Percentiles rank a stretch among this genome's conserved stretches.
Conservation (phyloP, 2,113 vertebrate genomes). For the Thunnus maccoyii region DNA sequence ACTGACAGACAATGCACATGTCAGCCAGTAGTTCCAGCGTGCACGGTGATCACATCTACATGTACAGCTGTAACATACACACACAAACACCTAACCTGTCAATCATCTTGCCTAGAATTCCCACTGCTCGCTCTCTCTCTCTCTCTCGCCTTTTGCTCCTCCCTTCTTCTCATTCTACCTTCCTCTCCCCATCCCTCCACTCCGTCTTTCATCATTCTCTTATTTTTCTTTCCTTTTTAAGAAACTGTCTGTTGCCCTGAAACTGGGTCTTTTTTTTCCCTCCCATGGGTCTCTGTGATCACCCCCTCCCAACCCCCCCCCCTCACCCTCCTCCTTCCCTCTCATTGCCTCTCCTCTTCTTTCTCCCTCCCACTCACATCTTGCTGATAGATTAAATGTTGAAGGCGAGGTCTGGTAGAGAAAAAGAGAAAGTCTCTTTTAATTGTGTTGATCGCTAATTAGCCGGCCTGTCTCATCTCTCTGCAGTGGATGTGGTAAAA, state of each 20-base stretch:
- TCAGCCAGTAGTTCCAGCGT: slow-evolving; percentile 52
- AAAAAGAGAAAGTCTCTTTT: slow-evolving; percentile 54
- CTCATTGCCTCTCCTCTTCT: slow-evolving; percentile 39
- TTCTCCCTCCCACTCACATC: slow-evolving; percentile 62
- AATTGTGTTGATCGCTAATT: slow-evolving; percentile 75
- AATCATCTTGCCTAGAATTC: slow-evolving; percentile 67
- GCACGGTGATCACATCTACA: slow-evolving; percentile 49
- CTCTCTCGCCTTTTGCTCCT: slow-evolving; percentile 30
- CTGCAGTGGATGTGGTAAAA: slow-evolving; percentile 45
- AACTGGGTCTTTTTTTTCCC: slow-evolving; percentile 59
- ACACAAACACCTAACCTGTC: slow-evolving; percentile 59
- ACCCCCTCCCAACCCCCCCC: neutral
- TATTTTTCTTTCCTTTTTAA: slow-evolving; percentile 75
- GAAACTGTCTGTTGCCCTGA: slow-evolving; percentile 67
- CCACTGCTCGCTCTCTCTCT: slow-evolving; percentile 48
- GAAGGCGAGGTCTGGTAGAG: slow-evolving; percentile 48
- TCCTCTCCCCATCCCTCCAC: slow-evolving; percentile 35
- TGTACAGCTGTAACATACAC: slow-evolving; percentile 13
- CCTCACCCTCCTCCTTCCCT: slow-evolving; percentile 34
- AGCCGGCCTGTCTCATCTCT: slow-evolving; percentile 56
- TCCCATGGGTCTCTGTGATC: slow-evolving; percentile 53
- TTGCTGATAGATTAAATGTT: slow-evolving; percentile 69
- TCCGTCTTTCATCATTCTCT: slow-evolving; percentile 71
- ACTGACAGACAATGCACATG: slow-evolving; percentile 62
- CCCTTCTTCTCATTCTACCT: slow-evolving; percentile 36